Evolutionary conservation across 2,113 vertebrate genomes (phyloP), one percentile per base, ranked within the genome.

Genomic region (Leucosticte australis): DNA sequence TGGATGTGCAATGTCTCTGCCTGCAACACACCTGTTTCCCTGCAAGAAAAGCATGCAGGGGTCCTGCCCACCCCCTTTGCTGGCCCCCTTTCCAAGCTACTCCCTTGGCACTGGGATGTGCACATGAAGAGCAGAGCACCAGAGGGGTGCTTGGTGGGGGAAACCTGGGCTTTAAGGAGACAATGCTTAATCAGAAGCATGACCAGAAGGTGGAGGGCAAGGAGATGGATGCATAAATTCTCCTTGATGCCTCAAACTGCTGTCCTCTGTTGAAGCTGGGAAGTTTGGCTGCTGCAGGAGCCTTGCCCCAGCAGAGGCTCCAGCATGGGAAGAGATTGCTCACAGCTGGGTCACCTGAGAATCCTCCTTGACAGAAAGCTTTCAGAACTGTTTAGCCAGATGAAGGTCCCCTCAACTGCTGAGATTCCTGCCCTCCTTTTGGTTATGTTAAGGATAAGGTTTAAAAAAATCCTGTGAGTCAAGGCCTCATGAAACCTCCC

Each of bases 71-170:
- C 4, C 22, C 18, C 19, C 0, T 84, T 87, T 75, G 35, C 62
- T 46, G 20, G 5, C 26, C 13, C 27, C 6, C 9, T 80, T 80
- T 13, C 65, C 0, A 2, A 67, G 23, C 31, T 90, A 39, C 13
- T 81, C 31, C 46, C 13, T 41, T 73, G 30, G 21, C 71, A 64
- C 24, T 68, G 1, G 6, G 49, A 49, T 23, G 10, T 16, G 13
- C 44, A 37, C 11, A 10, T 0, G 1, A 3, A 63, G 55, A 52
- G 17, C 44, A 83, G 22, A 31, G 33, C 4, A 7, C 15, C 60
- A 35, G 50, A 44, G 57, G 49, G 9, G 9, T 64, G 35, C 28
- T 62, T 39, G 21, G 41, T 50, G 79, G 70, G 47, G 46, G 31
- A 23, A 80, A 8, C 21, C 8, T 12, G 39, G 23, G 69, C 24